Evolutionary conservation across 2,888 invertebrate genomes (phyloP).

Genomic region (Brenthis daphne): DNA sequence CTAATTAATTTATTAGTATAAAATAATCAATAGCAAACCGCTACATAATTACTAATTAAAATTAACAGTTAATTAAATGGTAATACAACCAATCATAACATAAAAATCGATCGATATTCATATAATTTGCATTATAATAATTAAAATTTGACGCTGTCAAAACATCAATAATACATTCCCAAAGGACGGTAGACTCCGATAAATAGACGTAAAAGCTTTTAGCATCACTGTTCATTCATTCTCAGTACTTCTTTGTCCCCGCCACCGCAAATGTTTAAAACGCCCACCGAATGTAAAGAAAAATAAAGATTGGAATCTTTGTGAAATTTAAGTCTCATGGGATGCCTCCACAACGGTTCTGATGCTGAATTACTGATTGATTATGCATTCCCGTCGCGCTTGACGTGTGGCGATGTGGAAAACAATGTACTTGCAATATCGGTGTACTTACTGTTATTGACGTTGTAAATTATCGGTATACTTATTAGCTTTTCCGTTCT

Average conservation of each 20-base stretch:
- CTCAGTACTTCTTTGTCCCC: conserved; percentile 70
- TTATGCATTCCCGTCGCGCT: conserved; percentile 76
- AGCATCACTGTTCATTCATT: conserved; percentile 78
- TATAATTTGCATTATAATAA: conserved; percentile 37
- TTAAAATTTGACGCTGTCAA: conserved; percentile 57
- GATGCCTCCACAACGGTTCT: conserved; percentile 59
- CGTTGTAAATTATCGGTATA: conserved; percentile 32
- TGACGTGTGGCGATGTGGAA: conserved; percentile 59
- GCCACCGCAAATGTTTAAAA: conserved; percentile 60
- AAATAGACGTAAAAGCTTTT: conserved; percentile 76
- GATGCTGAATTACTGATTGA: conserved; percentile 77
- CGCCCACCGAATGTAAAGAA: conserved; percentile 55
- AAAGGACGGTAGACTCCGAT: conserved; percentile 62
- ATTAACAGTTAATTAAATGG: background rate
- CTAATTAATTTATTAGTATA: too few species aligned
- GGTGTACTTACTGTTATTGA: conserved; percentile 31
- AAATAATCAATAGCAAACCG: too few species aligned
- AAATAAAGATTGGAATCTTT: conserved; percentile 70
- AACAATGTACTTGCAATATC: conserved; percentile 51
- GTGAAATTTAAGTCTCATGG: conserved; percentile 73
- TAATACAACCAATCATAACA: background rate
- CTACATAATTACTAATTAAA: too few species aligned
- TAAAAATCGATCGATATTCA: conserved; percentile 18
- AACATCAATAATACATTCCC: conserved; percentile 76
- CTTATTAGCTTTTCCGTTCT: background rate